Base-by-base conservation (phyloP, 2,797 vertebrate genomes). In the Discoglossus pictus region DNA sequence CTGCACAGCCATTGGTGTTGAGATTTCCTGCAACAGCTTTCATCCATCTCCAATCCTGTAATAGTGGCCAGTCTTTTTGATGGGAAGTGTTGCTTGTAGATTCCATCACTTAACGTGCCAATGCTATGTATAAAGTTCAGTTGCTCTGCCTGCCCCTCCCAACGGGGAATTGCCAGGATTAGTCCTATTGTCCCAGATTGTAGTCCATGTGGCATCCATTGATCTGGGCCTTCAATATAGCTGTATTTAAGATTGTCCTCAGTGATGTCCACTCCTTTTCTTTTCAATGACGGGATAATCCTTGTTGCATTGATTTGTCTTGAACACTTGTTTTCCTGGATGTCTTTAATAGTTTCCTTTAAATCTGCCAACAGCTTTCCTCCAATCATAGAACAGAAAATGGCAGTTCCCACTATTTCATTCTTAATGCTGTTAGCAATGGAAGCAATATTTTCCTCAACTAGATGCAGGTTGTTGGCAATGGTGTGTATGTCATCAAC, bases 41-140 rank as follows among this genome's bases (percentile, higher is more conserved):
- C 36, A 39, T 39, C 36, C 36, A 39, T 6, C 5, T 39, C 36
- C 36, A 39, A 39, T 39, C 36, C 36, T 39, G 36, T 3, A 39
- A 39, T 39, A 13, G 36, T 39, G 5, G 36, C 36, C 12, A 39
- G 36, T 39, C 36, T 39, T 39, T 39, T 39, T 3, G 36, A 39
- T 39, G 36, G 36, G 36, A 39, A 39, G 12, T 39, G 36, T 39
- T 39, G 36, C 12, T 39, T 39, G n/a, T 39, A 39, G 36, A 39
- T 39, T 5, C 36, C 36, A 39, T 39, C 6, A 39, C 36, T 39
- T 39, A 39, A 8, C 8, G 36, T 39, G 12, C 36, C 36, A 39
- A 39, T 39, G 36, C 12, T 39, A 39, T 39, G 36, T 39, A 39
- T 39, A 39, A 39, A 39, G 36, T 39, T 39, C 36, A 39, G 36